Evolutionary conservation across 2,113 vertebrate genomes (phyloP), one percentile per base, ranked within the genome.

Genomic region (Sinocyclocheilus maitianheensis): DNA sequence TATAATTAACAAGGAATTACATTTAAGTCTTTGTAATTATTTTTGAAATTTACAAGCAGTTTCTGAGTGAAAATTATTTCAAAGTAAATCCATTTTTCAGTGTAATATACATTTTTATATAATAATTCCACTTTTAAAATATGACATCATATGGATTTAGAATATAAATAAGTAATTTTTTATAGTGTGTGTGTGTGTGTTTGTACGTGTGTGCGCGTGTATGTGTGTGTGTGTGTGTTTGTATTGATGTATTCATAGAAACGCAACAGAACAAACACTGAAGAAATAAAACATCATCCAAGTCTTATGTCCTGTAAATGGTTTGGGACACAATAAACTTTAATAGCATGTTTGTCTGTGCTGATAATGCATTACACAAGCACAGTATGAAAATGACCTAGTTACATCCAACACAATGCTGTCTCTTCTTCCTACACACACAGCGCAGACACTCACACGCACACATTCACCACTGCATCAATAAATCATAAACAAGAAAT

Each of bases 401-500:
- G 22, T 5, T 77, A 51, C 69, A 65, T 87, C 82, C 81, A 46
- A 53, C 78, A 81, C 43, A 84, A 63, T 40, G 55, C 14, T 77
- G 81, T 72, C 80, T 87, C 84, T 65, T 83, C 48, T 79, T 81
- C 13, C n/a, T 77, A 85, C 81, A 89, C 88, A 85, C 79, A 78
- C 72, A 67, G 18, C 11, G 18, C 65, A 80, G n/a, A 65, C 72
- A 85, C 79, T 62, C 77, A 67, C 76, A 84, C 74, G 77, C 48
- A 24, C 77, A 87, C 87, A 91, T 88, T 79, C 84, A 86, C 91
- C 90, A 91, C 82, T 80, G 75, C 91, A 91, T 86, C 89, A 89
- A 91, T 93, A 91, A 93, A 93, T 94, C 92, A 92, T 92, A 87
- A 63, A 92, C 88, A 77, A n/a, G 84, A 89, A 88, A 92, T 93